Evolutionary conservation across 2,888 invertebrate genomes (phyloP), one percentile per base, ranked within the genome.

Genomic region (Dyspetes luteomarginatus): DNA sequence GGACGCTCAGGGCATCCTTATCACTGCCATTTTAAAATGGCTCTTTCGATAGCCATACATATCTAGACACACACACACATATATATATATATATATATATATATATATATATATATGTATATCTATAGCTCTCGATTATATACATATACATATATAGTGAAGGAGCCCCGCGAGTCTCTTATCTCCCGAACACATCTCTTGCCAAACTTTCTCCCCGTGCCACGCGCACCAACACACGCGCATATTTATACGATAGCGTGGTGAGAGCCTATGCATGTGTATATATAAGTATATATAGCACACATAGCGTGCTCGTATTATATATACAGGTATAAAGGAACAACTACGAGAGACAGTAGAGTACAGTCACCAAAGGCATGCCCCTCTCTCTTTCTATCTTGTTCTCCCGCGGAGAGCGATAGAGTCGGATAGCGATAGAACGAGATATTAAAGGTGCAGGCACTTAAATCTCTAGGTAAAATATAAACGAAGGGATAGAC

Each of bases 181-280:
- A 92, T 91, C 91, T 91, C 89, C 89, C 89, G 87, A 88, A 89
- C 89, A 91, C 91, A 91, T 91, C 91, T 91, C 90, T 84, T 91
- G 91, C 91, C 91, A 84, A 84, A 84, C 82, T 82, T 84, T 84
- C 84, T 84, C 84, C 83, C 81, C 77, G 83, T 81, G 83, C 76
- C 76, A 78, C 81, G 72, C 81, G 74, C 81, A 69, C 82, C 68
- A 56, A 68, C 62, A 73, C 78, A 62, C 12, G 64, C 17, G 48
- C 5, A 17, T 48, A 48, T 48, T 48, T 17, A 45, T 67, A 15
- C 69, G 55, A 64, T 64, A 69, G 30, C 67, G 50, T 28, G 75
- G n/a, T n/a, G n/a, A n/a, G 43, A 56, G 15, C 43, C 67, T 19
- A 71, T 43, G 64, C 62, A 68, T 50, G 62, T 19, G 50, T 15